These are phyloP conservation scores for Hyphantria cunea DNA, from an alignment of 1,140 invertebrate genomes.

Conservation along the genomic window DNA sequence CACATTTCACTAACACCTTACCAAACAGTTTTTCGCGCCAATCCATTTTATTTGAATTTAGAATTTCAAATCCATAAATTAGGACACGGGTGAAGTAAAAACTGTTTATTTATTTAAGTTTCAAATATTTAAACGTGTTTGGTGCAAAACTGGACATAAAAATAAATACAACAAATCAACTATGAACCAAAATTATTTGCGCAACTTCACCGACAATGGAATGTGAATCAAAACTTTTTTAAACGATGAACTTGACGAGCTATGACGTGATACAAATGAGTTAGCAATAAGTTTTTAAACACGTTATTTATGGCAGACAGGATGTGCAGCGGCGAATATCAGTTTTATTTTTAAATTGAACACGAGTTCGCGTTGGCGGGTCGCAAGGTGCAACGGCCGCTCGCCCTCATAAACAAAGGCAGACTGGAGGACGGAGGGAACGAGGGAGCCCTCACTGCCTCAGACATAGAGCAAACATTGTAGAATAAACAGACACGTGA, in stretches of 20 bases:
- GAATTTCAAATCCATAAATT: slow-evolving; percentile 4
- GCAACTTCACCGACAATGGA: slow-evolving; percentile 11
- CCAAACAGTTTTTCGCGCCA: slow-evolving; percentile 82
- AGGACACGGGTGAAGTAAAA: slow-evolving; percentile 7
- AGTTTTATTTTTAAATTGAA: slow-evolving; percentile 66
- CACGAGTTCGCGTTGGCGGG: slow-evolving; percentile 36
- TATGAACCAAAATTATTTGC: slow-evolving; percentile 11
- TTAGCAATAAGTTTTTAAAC: slow-evolving; percentile 21
- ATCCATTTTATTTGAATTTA: slow-evolving; percentile 55
- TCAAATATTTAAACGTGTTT: slow-evolving; percentile 13
- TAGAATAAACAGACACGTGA: slow-evolving; percentile 32
- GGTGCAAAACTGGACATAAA: not conserved
- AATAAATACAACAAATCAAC: not conserved
- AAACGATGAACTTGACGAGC: not conserved
- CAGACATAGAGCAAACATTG: slow-evolving; percentile 56
- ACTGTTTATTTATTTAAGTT: slow-evolving; percentile 10
- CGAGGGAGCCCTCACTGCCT: slow-evolving; percentile 56
- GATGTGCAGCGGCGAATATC: slow-evolving; percentile 42
- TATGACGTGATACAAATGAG: slow-evolving; percentile 2
- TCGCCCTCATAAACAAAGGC: slow-evolving; percentile 67
- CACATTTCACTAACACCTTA: slow-evolving; percentile 77
- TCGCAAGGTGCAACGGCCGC: slow-evolving; percentile 55
- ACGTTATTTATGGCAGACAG: slow-evolving; percentile 18
- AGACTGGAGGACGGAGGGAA: slow-evolving; percentile 60
- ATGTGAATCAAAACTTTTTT: slow-evolving; percentile 25